A percentile compares a stretch with the other conserved stretches of the same genome.
Conservation (phyloP, 2,797 vertebrate genomes). For the Crocidura indochinensis region DNA sequence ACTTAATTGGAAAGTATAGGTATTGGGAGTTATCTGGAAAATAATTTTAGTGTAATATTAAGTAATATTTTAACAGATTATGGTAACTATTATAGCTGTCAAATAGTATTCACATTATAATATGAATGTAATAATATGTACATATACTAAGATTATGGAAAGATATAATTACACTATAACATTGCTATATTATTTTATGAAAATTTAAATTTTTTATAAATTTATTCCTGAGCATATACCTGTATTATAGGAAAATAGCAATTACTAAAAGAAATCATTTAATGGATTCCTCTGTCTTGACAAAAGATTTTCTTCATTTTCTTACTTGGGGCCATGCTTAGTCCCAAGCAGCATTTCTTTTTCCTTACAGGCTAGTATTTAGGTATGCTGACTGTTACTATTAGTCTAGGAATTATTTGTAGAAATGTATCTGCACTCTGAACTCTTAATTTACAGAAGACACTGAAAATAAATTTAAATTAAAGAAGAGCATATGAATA, state of each 20-base stretch:
- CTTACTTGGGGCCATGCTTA: slow-evolving; percentile 2
- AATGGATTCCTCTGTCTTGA: background rate
- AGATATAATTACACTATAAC: background rate
- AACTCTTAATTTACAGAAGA: slow-evolving; percentile 43
- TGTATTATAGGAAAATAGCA: background rate
- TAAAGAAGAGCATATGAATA: background rate
- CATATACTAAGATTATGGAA: too few relatives aligned
- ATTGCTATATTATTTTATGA: background rate
- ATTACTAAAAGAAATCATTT: slow-evolving; percentile 26
- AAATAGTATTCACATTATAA: background rate
- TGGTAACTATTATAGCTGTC: background rate
- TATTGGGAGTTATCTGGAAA: background rate
- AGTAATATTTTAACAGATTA: background rate
- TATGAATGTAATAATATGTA: background rate
- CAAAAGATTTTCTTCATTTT: background rate
- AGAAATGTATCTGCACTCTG: slow-evolving; percentile 9
- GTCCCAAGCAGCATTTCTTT: background rate
- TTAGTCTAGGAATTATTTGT: background rate
- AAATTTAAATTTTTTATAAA: slow-evolving; percentile 41
- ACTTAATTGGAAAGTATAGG: slow-evolving; percentile 42
- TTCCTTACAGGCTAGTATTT: background rate
- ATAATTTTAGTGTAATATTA: slow-evolving; percentile 38
- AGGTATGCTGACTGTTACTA: background rate
- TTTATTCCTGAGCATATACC: background rate
- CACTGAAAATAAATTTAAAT: slow-evolving; percentile 6